Conservation (phyloP, 2,113 vertebrate species). For the Capreolus pygargus region DNA sequence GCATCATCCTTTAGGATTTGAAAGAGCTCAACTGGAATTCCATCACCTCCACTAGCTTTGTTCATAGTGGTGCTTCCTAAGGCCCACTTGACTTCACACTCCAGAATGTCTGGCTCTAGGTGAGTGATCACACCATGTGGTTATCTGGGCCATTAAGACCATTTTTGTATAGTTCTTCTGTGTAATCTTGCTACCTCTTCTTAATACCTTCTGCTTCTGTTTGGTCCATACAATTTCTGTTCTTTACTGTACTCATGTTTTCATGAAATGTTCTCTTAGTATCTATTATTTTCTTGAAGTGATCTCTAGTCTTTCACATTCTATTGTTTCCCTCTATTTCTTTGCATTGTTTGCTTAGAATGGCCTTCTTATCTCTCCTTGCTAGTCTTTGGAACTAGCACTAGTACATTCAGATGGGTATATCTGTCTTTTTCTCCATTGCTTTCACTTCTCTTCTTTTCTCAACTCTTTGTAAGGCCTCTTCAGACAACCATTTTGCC, state of each 20-base stretch:
- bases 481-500: background rate
- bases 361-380: background rate
- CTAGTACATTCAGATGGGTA: background rate
- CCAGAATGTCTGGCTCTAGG: background rate
- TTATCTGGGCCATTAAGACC: background rate
- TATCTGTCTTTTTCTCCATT: background rate
- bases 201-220: background rate
- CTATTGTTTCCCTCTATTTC: background rate
- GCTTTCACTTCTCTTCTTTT: background rate
- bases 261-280: background rate
- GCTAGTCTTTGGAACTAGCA: background rate
- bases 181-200: background rate
- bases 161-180: background rate
- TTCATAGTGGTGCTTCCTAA: background rate
- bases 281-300: background rate
- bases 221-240: background rate
- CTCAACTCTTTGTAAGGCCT: background rate
- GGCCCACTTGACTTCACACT: background rate
- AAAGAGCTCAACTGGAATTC: background rate
- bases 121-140: background rate
- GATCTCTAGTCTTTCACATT: background rate
- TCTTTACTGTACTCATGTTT: background rate
- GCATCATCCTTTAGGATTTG: background rate
- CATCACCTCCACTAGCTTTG: background rate
- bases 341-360: background rate